These are phyloP conservation scores for Heliconius charithonia DNA, from an alignment of 2,888 invertebrate species.

Conservation along the genomic window DNA sequence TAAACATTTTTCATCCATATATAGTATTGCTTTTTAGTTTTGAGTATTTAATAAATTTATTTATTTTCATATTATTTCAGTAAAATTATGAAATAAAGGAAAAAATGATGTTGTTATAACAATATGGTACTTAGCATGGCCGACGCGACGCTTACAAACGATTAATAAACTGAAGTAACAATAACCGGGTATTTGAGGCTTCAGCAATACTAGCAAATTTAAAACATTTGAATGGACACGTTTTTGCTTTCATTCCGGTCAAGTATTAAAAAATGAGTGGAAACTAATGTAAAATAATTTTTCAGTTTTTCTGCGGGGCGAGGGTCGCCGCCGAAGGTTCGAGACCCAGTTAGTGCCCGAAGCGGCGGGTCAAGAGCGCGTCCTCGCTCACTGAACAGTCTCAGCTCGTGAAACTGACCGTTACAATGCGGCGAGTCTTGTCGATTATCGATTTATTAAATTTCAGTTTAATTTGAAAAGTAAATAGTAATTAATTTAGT, in stretches of 20 bases:
- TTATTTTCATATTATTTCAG: neutral
- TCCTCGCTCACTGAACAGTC: conserved; percentile 24
- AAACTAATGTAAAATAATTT: neutral
- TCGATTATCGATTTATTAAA: conserved; percentile 10
- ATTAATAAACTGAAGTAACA: neutral
- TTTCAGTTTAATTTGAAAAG: neutral
- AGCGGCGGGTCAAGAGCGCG: conserved; percentile 34
- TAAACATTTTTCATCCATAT: neutral
- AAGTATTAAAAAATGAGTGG: neutral
- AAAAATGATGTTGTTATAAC: neutral
- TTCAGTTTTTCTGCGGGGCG: neutral
- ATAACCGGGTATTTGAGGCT: neutral
- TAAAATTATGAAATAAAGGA: neutral
- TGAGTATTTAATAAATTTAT: too few species aligned
- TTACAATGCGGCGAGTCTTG: conserved; percentile 8
- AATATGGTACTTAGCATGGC: too few species aligned
- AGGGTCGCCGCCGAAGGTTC: conserved; percentile 21
- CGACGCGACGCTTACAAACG: too few species aligned
- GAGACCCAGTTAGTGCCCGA: conserved; percentile 22
- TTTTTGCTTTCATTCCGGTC: neutral
- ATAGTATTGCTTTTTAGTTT: too few species aligned
- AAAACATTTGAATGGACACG: conserved; percentile 9
- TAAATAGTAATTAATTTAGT: neutral
- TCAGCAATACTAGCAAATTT: neutral
- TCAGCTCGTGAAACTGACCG: conserved; percentile 22